These are phyloP conservation scores for Tinamus major DNA, from an alignment of 2,797 vertebrate species.

Conservation along the genomic window DNA sequence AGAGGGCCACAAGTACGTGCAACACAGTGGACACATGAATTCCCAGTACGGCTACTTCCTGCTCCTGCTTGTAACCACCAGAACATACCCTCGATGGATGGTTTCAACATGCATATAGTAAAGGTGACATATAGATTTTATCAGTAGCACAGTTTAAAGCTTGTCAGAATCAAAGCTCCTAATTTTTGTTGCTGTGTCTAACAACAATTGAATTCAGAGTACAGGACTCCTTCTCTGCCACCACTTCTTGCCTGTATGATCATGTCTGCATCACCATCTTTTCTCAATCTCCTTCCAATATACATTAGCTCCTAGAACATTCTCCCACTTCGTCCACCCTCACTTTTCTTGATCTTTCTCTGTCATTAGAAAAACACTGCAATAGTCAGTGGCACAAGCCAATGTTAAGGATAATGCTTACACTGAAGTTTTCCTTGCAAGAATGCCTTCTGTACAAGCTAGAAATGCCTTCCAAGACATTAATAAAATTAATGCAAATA, in stretches of 20 bases:
- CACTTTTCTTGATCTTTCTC: background rate
- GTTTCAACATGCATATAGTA: background rate
- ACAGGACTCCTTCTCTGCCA: background rate
- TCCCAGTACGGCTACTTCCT: background rate
- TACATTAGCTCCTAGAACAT: background rate
- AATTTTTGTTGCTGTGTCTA: background rate
- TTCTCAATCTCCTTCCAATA: background rate
- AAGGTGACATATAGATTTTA: background rate
- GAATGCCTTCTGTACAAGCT: background rate
- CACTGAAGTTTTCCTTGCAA: background rate
- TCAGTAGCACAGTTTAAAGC: background rate
- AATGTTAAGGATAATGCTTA: background rate
- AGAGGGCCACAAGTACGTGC: fast-evolving
- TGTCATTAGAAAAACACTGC: background rate
- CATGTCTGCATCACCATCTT: background rate
- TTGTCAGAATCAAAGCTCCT: background rate
- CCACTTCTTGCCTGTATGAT: background rate
- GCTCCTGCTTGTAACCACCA: no score
- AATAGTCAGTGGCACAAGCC: background rate
- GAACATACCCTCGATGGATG: background rate
- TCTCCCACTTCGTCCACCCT: background rate
- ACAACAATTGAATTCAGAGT: background rate
- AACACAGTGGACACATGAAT: background rate
- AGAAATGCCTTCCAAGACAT: background rate
- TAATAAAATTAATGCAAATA: background rate